Evolutionary conservation across 2,113 vertebrate species (phyloP), one percentile per base, ranked within the genome.

Genomic region (Pipra filicauda): DNA sequence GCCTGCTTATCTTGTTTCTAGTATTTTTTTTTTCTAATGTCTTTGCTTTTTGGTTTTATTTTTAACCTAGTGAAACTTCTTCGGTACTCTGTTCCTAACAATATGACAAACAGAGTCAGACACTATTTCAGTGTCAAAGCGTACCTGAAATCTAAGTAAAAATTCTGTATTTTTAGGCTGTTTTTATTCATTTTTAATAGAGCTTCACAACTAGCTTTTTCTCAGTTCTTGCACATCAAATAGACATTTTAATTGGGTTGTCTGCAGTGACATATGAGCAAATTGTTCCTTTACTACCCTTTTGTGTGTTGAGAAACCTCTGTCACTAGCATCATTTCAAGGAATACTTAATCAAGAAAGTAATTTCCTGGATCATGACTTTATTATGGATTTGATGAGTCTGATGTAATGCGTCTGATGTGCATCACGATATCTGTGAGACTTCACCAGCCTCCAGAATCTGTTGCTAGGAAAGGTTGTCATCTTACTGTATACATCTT

Each of bases 341-440:
- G 33, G 28, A 75, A 74, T 46, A 67, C 41, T 74, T 91, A 76
- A 78, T 82, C 43, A 88, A 78, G 77, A 39, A 64, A 57, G 41
- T 64, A 35, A 49, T 89, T 87, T 69, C 62, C 88, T 72, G 54
- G 58, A 55, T 72, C 9, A 8, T n/a, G 76, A 58, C 64, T 83
- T 31, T 72, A 6, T 89, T 77, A 58, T 12, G 22, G 33, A 54
- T 85, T 74, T 77, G 51, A 43, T 67, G 15, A 54, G 39, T 64
- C 59, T 64, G 51, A n/a, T 75, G 66, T 31, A 52, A 35, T 51
- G 27, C 7, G 13, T 57, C 64, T 71, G 61, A 51, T 55, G 17
- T 65, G 10, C 3, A 4, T 62, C 21, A 8, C 0, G 0, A 16
- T 49, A 26, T 28, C 15, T 46, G 26, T 39, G 62, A 91, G 62